Percentiles rank a stretch among this genome's conserved stretches.
Conservation (phyloP, 1,140 invertebrate species). For the Aphis craccivora region DNA sequence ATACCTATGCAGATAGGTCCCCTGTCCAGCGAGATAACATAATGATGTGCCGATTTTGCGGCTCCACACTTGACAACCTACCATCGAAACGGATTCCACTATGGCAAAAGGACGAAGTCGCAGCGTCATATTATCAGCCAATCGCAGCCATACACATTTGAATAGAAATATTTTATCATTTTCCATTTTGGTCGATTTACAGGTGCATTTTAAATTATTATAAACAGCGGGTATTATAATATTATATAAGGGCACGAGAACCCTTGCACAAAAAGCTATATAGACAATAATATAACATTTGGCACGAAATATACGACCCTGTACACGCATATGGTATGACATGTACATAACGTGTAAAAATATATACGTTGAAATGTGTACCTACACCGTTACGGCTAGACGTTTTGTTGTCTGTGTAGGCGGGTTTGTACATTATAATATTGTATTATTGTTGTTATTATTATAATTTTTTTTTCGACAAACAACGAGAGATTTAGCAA, state of each 20-base stretch:
- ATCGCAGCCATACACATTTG: background rate
- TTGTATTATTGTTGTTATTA: background rate
- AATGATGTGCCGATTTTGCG: too few relatives aligned
- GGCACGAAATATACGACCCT: background rate
- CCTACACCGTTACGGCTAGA: too few relatives aligned
- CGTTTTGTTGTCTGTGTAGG: background rate
- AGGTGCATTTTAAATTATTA: background rate
- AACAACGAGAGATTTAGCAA: slow-evolving; percentile 4
- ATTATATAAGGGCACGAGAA: background rate
- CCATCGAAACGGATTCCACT: too few relatives aligned
- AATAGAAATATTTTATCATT: background rate
- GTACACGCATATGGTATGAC: background rate
- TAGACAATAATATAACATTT: background rate
- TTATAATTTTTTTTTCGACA: background rate
- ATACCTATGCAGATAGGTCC: too few relatives aligned
- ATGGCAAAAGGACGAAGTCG: too few relatives aligned
- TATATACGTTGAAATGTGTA: background rate
- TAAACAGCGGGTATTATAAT: background rate
- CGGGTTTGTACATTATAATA: background rate
- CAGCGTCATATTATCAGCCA: background rate
- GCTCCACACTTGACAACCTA: too few relatives aligned
- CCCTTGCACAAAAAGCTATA: background rate
- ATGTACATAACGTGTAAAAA: background rate
- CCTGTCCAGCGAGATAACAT: too few relatives aligned
- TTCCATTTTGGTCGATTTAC: background rate